These are phyloP conservation scores for Echinarachnius parma DNA, from an alignment of 53 echinoderm and acorn worm species.

Conservation along the genomic window DNA sequence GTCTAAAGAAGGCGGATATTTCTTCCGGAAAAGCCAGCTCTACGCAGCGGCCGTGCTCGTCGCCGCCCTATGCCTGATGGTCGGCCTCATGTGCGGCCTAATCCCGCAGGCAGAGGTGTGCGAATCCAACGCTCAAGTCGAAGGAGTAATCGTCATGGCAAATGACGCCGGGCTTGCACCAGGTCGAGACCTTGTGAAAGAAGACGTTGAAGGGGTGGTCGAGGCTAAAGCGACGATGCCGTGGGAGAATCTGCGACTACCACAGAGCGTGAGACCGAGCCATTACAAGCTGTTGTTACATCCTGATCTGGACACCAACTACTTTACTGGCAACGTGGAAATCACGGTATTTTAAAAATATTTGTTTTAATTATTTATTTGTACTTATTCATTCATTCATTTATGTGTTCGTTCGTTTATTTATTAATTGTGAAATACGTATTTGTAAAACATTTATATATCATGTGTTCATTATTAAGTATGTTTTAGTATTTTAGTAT, in stretches of 20 bases:
- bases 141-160: not conserved
- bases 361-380: no score
- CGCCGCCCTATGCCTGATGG: conserved; percentile 37
- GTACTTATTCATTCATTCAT: no score
- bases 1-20: conserved; percentile 20
- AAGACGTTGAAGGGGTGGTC: not conserved
- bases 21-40: conserved; percentile 55
- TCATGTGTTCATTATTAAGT: no score
- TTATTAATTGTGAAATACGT: no score
- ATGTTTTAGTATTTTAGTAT: no score
- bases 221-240: not conserved
- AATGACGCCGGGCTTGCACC: not conserved
- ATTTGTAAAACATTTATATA: no score
- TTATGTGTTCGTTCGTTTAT: no score
- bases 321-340: conserved; percentile 61
- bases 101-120: conserved; percentile 38
- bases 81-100: conserved; percentile 72
- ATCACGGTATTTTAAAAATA: conserved; percentile 70
- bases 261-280: conserved; percentile 53
- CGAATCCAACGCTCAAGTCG: not conserved
- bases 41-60: conserved; percentile 56
- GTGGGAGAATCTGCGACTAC: conserved; percentile 78
- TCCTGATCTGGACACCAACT: conserved; percentile 69
- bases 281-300: conserved; percentile 70
- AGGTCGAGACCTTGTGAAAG: not conserved